phyloP scores from a whole-genome alignment of 2,888 invertebrate genomes.

The Neocrepidodera transversa region DNA sequence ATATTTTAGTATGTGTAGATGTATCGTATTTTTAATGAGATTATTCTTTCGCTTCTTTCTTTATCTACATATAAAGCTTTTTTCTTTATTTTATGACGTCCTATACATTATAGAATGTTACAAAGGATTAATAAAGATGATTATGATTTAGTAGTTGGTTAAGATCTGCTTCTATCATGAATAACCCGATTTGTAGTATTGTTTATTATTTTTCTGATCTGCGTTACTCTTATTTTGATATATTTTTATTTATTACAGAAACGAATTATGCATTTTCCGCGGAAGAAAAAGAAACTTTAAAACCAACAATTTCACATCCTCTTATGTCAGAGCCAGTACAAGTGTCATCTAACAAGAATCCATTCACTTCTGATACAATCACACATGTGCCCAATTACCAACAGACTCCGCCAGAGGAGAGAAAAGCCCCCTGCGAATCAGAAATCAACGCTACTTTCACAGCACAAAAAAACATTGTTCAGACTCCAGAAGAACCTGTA shows the following conservation, averaged over 20 bases:
- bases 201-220: too few relatives aligned
- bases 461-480: background rate
- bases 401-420: conserved; percentile 42
- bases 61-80: too few relatives aligned
- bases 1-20: too few relatives aligned
- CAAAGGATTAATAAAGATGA: too few relatives aligned
- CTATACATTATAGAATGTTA: too few relatives aligned
- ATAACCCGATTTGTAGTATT: too few relatives aligned
- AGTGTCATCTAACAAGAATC: background rate
- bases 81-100: too few relatives aligned
- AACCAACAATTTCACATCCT: background rate
- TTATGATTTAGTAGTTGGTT: too few relatives aligned
- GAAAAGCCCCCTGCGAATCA: conserved; percentile 13
- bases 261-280: conserved; percentile 8
- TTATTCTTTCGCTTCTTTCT: too few relatives aligned
- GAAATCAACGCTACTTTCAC: conserved; percentile 8
- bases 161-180: too few relatives aligned
- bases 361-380: conserved; percentile 3
- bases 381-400: conserved; percentile 46
- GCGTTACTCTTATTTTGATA: too few relatives aligned
- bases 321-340: background rate
- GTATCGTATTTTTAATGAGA: too few relatives aligned
- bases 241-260: background rate
- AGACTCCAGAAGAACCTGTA: background rate
- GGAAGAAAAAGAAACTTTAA: background rate